A percentile compares a stretch with the other conserved stretches of the same genome.
Evolutionary conservation across 2,888 invertebrate genomes (phyloP).

Genomic region (Drepanosiphum platanoidis): DNA sequence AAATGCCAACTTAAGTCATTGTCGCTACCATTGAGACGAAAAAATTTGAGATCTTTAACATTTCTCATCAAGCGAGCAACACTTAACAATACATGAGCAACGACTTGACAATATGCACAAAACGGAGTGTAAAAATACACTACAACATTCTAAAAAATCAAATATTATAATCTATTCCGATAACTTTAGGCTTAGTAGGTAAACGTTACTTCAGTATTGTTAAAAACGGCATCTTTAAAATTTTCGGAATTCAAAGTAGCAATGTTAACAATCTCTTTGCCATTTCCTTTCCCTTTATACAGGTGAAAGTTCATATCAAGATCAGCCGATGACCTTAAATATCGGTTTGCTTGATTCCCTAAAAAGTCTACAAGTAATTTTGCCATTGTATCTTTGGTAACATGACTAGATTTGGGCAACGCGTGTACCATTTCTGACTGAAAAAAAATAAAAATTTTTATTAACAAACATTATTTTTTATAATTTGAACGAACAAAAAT

Average conservation of each 20-base stretch:
- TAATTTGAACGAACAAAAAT: too few relatives aligned
- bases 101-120: constrained; percentile 79
- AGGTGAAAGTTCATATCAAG: constrained; percentile 50
- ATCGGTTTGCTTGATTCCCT: constrained; percentile 63
- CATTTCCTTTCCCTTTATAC: neutral
- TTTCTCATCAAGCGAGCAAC: constrained; percentile 74
- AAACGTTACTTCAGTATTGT: constrained; percentile 63
- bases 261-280: constrained; percentile 9
- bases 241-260: constrained; percentile 63
- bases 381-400: constrained; percentile 63
- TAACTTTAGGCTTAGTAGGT: neutral
- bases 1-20: constrained; percentile 91
- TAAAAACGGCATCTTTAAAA: constrained; percentile 63
- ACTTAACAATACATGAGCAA: constrained; percentile 76
- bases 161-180: constrained; percentile 39
- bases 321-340: constrained; percentile 60
- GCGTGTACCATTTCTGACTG: constrained; percentile 63
- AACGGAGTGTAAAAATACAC: constrained; percentile 82
- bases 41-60: constrained; percentile 71
- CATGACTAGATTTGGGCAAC: constrained; percentile 56
- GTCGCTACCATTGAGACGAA: constrained; percentile 81
- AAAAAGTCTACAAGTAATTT: constrained; percentile 64
- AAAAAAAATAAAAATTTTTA: constrained; percentile 16
- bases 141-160: constrained; percentile 74
- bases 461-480: neutral